These are phyloP conservation scores for Athene noctua DNA, from an alignment of 2,113 vertebrate species.

Conservation along the genomic window DNA sequence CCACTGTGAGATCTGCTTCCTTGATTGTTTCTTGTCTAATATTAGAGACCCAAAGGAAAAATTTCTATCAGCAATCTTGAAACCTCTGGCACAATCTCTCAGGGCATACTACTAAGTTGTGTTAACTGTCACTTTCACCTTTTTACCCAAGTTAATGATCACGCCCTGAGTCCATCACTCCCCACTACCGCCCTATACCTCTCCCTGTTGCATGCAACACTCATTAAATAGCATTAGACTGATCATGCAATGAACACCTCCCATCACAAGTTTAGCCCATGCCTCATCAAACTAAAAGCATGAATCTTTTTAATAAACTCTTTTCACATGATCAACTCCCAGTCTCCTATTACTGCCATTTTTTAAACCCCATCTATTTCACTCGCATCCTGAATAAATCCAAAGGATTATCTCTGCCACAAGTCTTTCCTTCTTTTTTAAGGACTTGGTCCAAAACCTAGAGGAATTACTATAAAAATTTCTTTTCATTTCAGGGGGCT, in stretches of 20 bases:
- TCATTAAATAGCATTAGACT: background rate
- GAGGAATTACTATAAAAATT: background rate
- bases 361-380: background rate
- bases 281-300: constrained; percentile 18
- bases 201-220: background rate
- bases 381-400: background rate
- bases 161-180: background rate
- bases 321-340: constrained; percentile 4
- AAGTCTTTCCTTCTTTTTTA: background rate
- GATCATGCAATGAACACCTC: background rate
- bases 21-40: background rate
- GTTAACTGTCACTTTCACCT: background rate
- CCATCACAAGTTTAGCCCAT: background rate
- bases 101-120: background rate
- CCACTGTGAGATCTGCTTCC: fast-evolving
- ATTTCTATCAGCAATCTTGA: background rate
- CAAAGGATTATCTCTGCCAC: background rate
- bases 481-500: background rate
- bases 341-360: background rate
- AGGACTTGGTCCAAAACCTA: background rate
- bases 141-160: background rate
- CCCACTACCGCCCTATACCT: background rate
- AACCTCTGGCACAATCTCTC: background rate
- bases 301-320: constrained; percentile 18
- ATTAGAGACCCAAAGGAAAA: background rate